Evolutionary conservation across 2,888 invertebrate species (phyloP).

Genomic region (Lucinisca nassula): DNA sequence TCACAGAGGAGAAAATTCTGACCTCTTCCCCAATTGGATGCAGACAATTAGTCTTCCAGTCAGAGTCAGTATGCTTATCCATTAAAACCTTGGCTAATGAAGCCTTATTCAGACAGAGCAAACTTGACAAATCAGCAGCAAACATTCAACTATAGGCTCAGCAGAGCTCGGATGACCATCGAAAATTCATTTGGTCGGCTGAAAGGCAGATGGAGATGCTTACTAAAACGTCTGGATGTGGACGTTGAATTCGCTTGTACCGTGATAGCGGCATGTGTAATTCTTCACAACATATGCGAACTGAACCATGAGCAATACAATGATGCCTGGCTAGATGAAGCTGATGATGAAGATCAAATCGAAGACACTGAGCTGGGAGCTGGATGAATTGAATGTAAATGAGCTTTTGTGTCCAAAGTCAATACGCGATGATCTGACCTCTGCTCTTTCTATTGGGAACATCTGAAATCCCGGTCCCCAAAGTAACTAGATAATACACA

Average conservation of each 20-base stretch:
- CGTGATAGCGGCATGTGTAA: conserved; percentile 22
- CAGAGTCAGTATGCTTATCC: conserved; percentile 49
- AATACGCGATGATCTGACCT: too few relatives aligned
- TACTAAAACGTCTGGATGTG: conserved; percentile 38
- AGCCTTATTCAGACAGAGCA: conserved; percentile 45
- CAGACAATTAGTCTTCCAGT: too few relatives aligned
- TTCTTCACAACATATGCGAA: conserved; percentile 53
- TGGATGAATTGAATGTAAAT: too few relatives aligned
- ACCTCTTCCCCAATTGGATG: background rate
- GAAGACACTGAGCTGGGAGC: background rate
- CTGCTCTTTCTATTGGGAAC: too few relatives aligned
- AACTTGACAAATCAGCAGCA: conserved; percentile 29
- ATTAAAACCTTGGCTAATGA: conserved; percentile 47
- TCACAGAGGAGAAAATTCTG: conserved; percentile 14
- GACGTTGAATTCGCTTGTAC: conserved; percentile 26
- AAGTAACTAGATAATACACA: too few relatives aligned
- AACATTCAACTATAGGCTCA: conserved; percentile 27
- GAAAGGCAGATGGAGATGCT: conserved; percentile 45
- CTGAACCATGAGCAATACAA: background rate
- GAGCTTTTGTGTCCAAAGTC: too few relatives aligned
- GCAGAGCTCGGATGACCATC: conserved; percentile 39
- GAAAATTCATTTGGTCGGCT: background rate
- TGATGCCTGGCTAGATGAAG: background rate
- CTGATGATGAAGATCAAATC: background rate
- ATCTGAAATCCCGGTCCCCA: too few relatives aligned